Conservation (phyloP, 1,140 invertebrate species). For the Drosophila varians region DNA sequence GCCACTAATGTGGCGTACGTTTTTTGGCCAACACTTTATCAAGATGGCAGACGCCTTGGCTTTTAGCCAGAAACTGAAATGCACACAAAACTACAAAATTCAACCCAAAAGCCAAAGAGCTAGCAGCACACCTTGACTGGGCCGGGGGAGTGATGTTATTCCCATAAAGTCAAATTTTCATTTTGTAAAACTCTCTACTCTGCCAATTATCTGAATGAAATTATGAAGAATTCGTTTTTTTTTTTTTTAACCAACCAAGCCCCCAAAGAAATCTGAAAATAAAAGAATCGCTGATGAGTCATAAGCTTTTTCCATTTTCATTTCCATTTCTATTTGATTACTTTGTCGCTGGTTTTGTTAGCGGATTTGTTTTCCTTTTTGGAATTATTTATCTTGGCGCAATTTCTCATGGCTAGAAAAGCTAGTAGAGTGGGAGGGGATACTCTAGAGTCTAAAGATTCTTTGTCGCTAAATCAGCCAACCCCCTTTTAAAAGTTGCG, state of each 20-base stretch:
- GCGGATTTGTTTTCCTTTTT: conserved; percentile 55
- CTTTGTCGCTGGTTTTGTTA: conserved; percentile 31
- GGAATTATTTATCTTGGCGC: conserved; percentile 58
- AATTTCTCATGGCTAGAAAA: conserved; percentile 31
- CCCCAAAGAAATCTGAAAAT: not conserved
- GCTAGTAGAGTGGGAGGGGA: not conserved
- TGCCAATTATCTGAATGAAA: conserved; percentile 46
- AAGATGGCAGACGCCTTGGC: conserved; percentile 81
- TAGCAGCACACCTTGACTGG: conserved; percentile 25
- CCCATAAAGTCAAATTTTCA: conserved; percentile 44
- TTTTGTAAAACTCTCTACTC: conserved; percentile 17
- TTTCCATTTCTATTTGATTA: too few relatives aligned
- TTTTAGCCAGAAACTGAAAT: conserved; percentile 64
- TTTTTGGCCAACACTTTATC: conserved; percentile 81
- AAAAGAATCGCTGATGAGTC: conserved; percentile 10
- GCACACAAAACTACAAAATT: conserved; percentile 69
- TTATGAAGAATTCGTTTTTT: too few relatives aligned
- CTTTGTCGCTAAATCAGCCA: conserved; percentile 27
- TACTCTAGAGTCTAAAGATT: conserved; percentile 23
- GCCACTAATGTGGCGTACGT: conserved; percentile 81
- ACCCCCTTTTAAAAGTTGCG: conserved; percentile 18
- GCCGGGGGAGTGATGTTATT: conserved; percentile 16
- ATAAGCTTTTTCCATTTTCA: conserved; percentile 30
- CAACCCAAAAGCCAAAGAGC: conserved; percentile 34
- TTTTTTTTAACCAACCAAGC: not conserved